A percentile compares a stretch with the other conserved stretches of the same genome.
Conservation (phyloP, 1,140 invertebrate genomes). For the Pseudomyrmex gracilis region DNA sequence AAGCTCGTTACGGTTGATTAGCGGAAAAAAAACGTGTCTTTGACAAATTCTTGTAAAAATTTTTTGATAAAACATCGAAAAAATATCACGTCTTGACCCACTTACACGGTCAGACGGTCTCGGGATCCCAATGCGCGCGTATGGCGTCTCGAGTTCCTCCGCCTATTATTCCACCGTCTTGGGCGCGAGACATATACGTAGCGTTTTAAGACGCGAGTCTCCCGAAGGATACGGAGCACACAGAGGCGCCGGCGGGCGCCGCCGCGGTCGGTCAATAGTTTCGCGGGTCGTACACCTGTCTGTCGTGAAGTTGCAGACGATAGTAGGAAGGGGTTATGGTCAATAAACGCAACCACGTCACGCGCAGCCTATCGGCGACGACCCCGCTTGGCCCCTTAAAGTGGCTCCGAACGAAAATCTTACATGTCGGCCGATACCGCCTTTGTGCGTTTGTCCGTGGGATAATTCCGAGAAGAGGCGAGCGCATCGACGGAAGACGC, state of each 20-base stretch:
- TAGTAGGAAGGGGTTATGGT: slow-evolving; percentile 85
- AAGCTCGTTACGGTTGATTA: no score
- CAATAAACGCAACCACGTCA: slow-evolving; percentile 85
- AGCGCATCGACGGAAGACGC: slow-evolving; percentile 5
- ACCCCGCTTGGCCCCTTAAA: slow-evolving; percentile 83
- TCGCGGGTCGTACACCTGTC: slow-evolving; percentile 79
- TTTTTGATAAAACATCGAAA: no score
- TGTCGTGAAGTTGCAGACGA: slow-evolving; percentile 79
- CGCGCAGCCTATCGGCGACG: slow-evolving; percentile 83
- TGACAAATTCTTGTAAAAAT: no score
- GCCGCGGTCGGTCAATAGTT: slow-evolving; percentile 70
- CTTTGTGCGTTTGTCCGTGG: slow-evolving; percentile 75
- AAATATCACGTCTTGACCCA: no score
- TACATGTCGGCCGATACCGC: slow-evolving; percentile 80
- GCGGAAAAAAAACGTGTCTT: no score
- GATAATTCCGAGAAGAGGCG: slow-evolving; percentile 67
- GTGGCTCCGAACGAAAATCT: slow-evolving; percentile 82
- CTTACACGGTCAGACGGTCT: no score
- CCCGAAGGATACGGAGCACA: background rate
- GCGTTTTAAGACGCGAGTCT: slow-evolving; percentile 64
- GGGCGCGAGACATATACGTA: background rate
- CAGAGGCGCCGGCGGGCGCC: slow-evolving; percentile 9
- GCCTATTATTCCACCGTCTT: background rate
- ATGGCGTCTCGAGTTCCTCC: background rate
- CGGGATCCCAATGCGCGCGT: no score